A percentile compares a stretch with the other conserved stretches of the same genome.
These are phyloP conservation scores for Scortum barcoo DNA, from an alignment of 2,113 vertebrate genomes.

Conservation along the genomic window DNA sequence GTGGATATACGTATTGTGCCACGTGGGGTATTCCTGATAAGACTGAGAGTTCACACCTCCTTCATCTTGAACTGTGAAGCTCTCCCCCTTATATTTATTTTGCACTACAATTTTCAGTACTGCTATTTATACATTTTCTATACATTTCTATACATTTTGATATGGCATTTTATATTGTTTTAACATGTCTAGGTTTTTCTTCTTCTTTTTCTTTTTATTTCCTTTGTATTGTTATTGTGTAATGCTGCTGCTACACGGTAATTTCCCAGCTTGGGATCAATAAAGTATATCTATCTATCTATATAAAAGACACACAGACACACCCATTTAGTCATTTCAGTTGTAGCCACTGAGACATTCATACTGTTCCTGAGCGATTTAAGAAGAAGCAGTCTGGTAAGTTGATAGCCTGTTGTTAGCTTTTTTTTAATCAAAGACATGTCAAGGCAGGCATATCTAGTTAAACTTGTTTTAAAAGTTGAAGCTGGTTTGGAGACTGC, in stretches of 20 bases:
- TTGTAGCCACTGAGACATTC: background rate
- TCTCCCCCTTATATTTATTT: no score
- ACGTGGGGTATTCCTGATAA: background rate
- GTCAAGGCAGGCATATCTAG: background rate
- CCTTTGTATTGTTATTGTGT: no score
- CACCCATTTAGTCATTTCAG: background rate
- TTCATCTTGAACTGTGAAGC: background rate
- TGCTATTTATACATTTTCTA: no score
- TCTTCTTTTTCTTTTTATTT: no score
- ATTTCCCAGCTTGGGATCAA: no score
- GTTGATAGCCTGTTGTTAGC: background rate
- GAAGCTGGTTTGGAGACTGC: background rate
- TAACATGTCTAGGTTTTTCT: no score
- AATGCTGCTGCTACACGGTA: no score
- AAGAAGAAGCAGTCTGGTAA: conserved; percentile 31
- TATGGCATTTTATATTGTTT: no score
- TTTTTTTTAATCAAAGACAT: background rate
- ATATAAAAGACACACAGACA: background rate
- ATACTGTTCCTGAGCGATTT: background rate
- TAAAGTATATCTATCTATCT: no score
- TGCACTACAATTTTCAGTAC: no score
- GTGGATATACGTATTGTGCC: background rate
- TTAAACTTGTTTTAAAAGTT: background rate
- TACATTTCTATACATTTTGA: no score
- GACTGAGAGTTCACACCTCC: background rate